phyloP scores from a whole-genome alignment of 2,113 vertebrate genomes.

The Tragelaphus scriptus region DNA sequence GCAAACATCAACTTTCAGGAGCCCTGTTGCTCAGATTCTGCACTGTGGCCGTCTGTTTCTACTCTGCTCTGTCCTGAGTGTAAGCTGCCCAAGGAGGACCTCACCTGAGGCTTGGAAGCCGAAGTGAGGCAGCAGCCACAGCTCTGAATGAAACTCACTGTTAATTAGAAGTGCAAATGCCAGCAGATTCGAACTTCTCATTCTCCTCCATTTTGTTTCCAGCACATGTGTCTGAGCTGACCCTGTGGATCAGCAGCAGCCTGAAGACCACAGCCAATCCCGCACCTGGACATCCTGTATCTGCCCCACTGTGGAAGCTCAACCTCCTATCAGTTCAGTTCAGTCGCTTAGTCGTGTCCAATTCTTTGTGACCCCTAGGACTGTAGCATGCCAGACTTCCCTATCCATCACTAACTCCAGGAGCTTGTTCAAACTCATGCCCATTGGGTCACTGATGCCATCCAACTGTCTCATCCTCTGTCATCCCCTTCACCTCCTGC shows the following conservation, averaged over 20 bases:
- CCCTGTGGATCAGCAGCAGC: not conserved
- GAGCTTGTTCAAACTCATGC: not conserved
- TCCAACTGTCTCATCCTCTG: not conserved
- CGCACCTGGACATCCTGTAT: accelerated
- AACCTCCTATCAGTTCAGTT: not conserved
- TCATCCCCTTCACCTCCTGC: accelerated
- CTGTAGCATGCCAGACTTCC: not conserved
- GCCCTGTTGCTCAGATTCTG: not conserved
- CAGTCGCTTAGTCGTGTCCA: not conserved
- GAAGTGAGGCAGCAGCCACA: not conserved
- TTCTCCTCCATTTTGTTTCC: not conserved
- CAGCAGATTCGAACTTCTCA: not conserved
- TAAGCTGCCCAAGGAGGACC: not conserved
- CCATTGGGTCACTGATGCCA: not conserved
- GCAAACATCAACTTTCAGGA: not conserved
- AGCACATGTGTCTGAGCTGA: not conserved
- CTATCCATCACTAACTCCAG: not conserved
- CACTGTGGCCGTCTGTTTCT: not conserved
- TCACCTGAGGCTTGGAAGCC: not conserved
- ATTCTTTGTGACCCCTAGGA: not conserved
- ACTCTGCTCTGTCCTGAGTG: not conserved
- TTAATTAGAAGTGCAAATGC: not conserved
- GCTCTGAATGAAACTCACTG: not conserved
- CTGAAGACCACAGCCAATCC: too few species aligned
- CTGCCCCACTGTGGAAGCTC: not conserved